Evolutionary conservation across 2,797 vertebrate genomes (phyloP).

Genomic region (Semotilus atromaculatus): DNA sequence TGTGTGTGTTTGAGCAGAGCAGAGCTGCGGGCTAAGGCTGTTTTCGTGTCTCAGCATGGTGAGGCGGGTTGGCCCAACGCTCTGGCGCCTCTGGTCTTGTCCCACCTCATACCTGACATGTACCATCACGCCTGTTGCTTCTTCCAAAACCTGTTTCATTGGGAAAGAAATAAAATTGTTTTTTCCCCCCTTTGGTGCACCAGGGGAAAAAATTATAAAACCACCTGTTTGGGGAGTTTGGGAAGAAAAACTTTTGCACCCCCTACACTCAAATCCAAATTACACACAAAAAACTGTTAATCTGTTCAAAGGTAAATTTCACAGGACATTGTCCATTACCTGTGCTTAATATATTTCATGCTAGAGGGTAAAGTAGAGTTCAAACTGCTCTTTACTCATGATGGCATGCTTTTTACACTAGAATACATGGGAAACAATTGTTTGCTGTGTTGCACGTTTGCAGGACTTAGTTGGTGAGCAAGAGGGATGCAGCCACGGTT

Average conservation of each 20-base stretch:
- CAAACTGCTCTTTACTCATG: neutral
- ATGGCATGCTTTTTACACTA: neutral
- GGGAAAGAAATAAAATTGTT: constrained; percentile 71
- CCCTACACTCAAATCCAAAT: neutral
- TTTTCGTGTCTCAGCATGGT: constrained; percentile 92
- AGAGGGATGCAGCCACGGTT: neutral
- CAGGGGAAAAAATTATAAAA: neutral
- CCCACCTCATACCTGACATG: constrained; percentile 94
- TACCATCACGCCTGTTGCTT: constrained; percentile 89
- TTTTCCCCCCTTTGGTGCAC: constrained; percentile 47
- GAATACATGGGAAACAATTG: neutral
- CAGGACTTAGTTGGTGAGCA: neutral
- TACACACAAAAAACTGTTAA: neutral
- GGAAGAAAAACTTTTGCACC: neutral
- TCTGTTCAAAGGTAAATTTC: neutral
- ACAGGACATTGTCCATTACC: neutral
- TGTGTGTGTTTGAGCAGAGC: constrained; percentile 71
- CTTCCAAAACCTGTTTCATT: constrained; percentile 84
- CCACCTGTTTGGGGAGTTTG: neutral
- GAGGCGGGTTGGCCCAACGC: constrained; percentile 87
- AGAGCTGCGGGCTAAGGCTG: constrained; percentile 75
- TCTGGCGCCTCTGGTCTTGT: constrained; percentile 99
- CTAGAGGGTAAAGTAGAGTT: neutral
- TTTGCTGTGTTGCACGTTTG: neutral
- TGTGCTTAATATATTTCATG: neutral